Evolutionary conservation across 1,140 invertebrate species (phyloP).

Genomic region (Bacillus rossius): DNA sequence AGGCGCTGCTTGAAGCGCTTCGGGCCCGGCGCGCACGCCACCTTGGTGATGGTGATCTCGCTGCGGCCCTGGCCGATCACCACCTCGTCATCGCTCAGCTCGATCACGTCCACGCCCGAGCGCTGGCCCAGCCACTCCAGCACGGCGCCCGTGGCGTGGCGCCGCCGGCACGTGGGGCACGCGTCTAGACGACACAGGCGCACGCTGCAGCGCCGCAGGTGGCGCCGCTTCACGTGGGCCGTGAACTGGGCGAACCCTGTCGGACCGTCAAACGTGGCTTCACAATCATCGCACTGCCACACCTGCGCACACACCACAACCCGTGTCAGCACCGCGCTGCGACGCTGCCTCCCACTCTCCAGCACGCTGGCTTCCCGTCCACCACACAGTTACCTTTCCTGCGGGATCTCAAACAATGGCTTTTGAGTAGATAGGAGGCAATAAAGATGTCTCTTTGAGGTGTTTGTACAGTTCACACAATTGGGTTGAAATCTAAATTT

Average conservation of each 20-base stretch:
- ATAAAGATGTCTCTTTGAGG: no score
- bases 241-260: slow-evolving; percentile 12
- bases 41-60: slow-evolving; percentile 24
- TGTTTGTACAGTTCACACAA: no score
- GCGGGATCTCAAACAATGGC: no score
- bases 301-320: neutral
- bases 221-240: slow-evolving; percentile 6
- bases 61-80: slow-evolving; percentile 17
- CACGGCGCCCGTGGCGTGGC: slow-evolving; percentile 4
- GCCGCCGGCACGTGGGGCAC: slow-evolving; percentile 11
- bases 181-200: slow-evolving; percentile 14
- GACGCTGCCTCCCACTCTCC: no score
- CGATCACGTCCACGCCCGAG: slow-evolving; percentile 19
- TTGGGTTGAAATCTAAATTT: no score
- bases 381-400: no score
- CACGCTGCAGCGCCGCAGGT: slow-evolving; percentile 10
- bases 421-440: no score
- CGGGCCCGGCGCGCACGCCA: slow-evolving; percentile 15
- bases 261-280: slow-evolving; percentile 12
- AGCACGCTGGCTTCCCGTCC: no score
- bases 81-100: slow-evolving; percentile 21
- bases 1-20: slow-evolving; percentile 18
- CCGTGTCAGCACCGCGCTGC: no score
- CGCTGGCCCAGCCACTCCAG: slow-evolving; percentile 7
- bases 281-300: slow-evolving; percentile 13